Conservation (phyloP, 2,888 invertebrate genomes). For the Nemurella pictetii region DNA sequence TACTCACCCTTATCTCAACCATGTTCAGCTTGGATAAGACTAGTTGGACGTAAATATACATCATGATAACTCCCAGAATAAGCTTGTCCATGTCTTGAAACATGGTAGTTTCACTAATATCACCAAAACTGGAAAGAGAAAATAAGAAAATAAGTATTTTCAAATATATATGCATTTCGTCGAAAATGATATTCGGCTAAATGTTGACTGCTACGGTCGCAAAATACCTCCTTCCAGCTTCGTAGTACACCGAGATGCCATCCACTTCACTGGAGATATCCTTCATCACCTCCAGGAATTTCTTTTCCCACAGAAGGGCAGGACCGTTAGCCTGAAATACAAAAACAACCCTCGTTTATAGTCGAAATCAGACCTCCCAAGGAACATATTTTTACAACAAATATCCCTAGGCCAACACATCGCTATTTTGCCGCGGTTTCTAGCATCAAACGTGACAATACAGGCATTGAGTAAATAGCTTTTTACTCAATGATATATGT, state of each 20-base stretch:
- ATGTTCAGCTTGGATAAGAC: slow-evolving; percentile 75
- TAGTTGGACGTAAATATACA: slow-evolving; percentile 74
- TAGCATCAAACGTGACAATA: no score
- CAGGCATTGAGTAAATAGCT: no score
- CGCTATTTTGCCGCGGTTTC: no score
- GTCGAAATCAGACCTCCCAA: no score
- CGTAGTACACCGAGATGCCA: slow-evolving; percentile 58
- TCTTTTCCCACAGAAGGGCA: slow-evolving; percentile 64
- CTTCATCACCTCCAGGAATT: slow-evolving; percentile 57
- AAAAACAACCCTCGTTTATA: no score
- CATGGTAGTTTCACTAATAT: slow-evolving; percentile 69
- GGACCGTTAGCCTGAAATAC: slow-evolving; percentile 56
- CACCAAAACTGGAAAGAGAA: slow-evolving; percentile 64
- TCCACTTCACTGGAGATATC: slow-evolving; percentile 49
- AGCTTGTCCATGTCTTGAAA: slow-evolving; percentile 74
- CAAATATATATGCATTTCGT: not conserved
- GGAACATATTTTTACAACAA: no score
- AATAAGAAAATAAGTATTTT: not conserved
- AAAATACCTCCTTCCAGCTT: slow-evolving; percentile 61
- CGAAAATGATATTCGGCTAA: not conserved
- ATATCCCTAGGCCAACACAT: no score
- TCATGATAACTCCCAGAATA: slow-evolving; percentile 66
- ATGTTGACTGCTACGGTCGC: not conserved
- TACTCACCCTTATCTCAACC: slow-evolving; percentile 68
- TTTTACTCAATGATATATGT: no score